Conservation (phyloP, 2,113 vertebrate genomes). For the Etia nguti region DNA sequence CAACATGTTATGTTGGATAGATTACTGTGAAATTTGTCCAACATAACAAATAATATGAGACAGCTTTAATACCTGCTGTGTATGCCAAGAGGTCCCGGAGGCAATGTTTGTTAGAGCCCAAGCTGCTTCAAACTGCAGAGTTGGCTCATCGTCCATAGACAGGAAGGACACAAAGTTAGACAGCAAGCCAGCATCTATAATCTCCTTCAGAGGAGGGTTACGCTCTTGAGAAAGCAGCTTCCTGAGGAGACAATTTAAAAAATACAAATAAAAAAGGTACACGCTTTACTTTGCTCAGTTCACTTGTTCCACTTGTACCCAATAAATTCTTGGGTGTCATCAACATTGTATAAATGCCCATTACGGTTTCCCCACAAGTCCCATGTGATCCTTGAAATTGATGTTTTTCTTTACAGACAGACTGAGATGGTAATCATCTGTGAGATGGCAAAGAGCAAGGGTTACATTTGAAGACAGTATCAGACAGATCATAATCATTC, state of each 20-base stretch:
- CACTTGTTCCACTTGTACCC: not conserved
- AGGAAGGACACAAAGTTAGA: constrained; percentile 82
- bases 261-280: not conserved
- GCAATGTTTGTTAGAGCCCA: constrained; percentile 93
- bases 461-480: not conserved
- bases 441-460: not conserved
- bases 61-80: constrained; percentile 72
- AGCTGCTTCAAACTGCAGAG: constrained; percentile 87
- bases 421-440: not conserved
- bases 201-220: constrained; percentile 78
- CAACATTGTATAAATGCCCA: not conserved
- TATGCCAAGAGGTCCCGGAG: constrained; percentile 84
- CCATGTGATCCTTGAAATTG: not conserved
- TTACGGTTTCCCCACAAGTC: not conserved
- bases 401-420: not conserved
- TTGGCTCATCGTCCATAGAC: constrained; percentile 52
- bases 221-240: constrained; percentile 81
- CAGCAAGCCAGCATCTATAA: constrained; percentile 80
- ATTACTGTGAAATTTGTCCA: not conserved
- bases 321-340: not conserved
- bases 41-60: too few species aligned
- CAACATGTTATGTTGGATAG: not conserved
- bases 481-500: not conserved
- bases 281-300: not conserved
- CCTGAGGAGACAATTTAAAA: constrained; percentile 51